Evolutionary conservation across 37 sponge, comb jelly and placozoan genomes (phyloP), one percentile per base, ranked within the genome.

Genomic region (Crambe crambe): DNA sequence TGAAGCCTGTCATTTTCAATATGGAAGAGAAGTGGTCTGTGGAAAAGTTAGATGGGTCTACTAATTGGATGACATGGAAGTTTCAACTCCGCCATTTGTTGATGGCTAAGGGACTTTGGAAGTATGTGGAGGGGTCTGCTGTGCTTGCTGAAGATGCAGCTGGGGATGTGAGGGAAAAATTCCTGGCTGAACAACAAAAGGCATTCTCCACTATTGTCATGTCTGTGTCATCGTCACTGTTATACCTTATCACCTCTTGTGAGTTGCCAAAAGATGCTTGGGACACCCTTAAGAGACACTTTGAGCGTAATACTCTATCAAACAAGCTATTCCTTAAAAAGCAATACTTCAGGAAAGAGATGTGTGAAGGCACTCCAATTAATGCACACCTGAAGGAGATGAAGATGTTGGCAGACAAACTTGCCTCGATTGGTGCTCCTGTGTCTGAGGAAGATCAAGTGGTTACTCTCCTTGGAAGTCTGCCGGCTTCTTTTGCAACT

Each of bases 281-380:
- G 86, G 66, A 70, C 39, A 51, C 73, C 12, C 56, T 85, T 1
- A 41, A 67, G 41, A 77, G 77, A 1, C 78, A 85, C 60, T 85
- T 78, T 56, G 86, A 85, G 64, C 44, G 78, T 18, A 79, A 78
- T 3, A 85, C 86, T 0, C 40, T 85, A n/a, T 72, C 79, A 3
- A 85, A 85, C 73, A 85, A 85, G 59, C 54, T 85, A 12, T 62
- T 85, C 18, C 73, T 85, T 0, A 85, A 77, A 64, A 85, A 77
- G 42, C 76, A 67, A 47, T 87, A 87, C 54, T 87, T 87, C 37
- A 27, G 82, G 29, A 69, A 18, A 61, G 88, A 87, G 57, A 75
- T 80, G 81, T 81, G 58, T 27, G 82, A 87, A 36, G 71, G 77
- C 2, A 87, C 39, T 5, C 75, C 77, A 8, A 64, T 87, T 26